Percentiles rank a stretch among this genome's conserved stretches.
Evolutionary conservation across 1,140 invertebrate genomes (phyloP).

Genomic region (Aleiodes sp.): DNA sequence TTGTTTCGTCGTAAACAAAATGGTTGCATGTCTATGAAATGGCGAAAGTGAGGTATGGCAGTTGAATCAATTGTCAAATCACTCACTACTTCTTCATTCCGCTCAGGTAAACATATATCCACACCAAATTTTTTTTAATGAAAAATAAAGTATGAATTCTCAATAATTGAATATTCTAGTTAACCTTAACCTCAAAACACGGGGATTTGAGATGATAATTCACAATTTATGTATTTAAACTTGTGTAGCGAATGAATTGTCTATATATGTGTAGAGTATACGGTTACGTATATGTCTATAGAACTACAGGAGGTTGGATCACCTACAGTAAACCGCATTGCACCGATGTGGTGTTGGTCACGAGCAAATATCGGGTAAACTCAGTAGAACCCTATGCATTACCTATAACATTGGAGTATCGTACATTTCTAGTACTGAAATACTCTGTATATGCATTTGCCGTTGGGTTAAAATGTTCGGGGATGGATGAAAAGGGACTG

Average conservation of each 20-base stretch:
- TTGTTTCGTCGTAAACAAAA: no score
- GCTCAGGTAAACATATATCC: no score
- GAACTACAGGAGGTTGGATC: neutral
- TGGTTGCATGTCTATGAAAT: no score
- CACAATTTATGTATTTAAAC: neutral
- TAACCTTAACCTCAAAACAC: neutral
- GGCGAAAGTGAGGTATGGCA: no score
- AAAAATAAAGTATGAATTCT: no score
- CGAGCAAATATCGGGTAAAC: constrained; percentile 9
- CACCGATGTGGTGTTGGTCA: constrained; percentile 8
- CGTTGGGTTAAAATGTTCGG: neutral
- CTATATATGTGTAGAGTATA: neutral
- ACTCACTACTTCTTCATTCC: no score
- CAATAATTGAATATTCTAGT: no score
- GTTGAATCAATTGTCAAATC: no score
- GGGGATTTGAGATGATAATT: neutral
- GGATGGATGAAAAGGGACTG: neutral
- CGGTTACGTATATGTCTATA: neutral
- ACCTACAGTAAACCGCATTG: constrained; percentile 1
- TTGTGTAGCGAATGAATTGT: neutral
- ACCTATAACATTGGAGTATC: neutral
- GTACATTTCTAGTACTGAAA: neutral
- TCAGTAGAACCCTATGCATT: constrained; percentile 11
- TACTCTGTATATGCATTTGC: neutral
- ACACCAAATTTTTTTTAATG: no score